Percentiles rank a stretch among this genome's conserved stretches.
Conservation (phyloP, 2,113 vertebrate genomes). For the Gavia stellata region DNA sequence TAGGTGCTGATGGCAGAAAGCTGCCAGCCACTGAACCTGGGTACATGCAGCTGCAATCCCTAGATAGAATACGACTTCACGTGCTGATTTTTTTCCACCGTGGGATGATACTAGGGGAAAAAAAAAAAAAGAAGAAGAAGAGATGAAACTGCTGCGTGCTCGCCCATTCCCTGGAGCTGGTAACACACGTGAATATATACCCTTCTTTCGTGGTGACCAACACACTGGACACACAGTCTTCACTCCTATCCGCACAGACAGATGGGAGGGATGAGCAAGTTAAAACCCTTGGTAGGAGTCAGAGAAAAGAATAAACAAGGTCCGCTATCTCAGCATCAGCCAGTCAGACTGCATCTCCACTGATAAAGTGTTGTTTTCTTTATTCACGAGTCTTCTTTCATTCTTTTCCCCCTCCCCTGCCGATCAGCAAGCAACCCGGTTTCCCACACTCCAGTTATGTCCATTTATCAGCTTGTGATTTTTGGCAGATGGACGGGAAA, state of each 20-base stretch:
- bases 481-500: conserved; percentile 89
- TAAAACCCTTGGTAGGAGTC: not conserved
- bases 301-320: not conserved
- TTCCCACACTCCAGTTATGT: conserved; percentile 81
- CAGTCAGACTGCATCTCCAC: not conserved
- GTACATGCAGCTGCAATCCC: not conserved
- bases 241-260: not conserved
- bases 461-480: conserved; percentile 81
- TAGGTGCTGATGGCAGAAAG: not conserved
- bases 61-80: not conserved
- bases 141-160: not conserved
- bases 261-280: not conserved
- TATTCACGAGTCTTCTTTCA: conserved; percentile 56
- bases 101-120: not conserved
- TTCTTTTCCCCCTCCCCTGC: conserved; percentile 43
- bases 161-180: not conserved
- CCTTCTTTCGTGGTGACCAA: not conserved
- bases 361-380: conserved; percentile 27
- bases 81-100: not conserved
- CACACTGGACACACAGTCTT: not conserved
- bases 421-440: conserved; percentile 64
- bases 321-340: not conserved
- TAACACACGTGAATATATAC: not conserved
- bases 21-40: not conserved
- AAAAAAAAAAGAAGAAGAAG: not conserved